Evolutionary conservation across 2,888 invertebrate species (phyloP).

Genomic region (Conistra vaccinii): DNA sequence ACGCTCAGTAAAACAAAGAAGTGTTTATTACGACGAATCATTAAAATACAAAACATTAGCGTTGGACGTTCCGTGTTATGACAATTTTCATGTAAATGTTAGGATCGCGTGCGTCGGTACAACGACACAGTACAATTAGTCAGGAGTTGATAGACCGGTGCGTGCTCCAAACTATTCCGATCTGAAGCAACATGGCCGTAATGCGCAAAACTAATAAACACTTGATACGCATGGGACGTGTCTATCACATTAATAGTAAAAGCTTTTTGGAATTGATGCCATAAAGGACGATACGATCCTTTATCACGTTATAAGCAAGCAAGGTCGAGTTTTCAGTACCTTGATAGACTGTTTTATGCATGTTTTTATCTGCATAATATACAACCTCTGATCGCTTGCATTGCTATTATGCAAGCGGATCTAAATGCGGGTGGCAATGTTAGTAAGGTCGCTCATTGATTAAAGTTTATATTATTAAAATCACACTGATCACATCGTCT

Average conservation of each 20-base stretch:
- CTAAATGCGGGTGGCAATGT: slow-evolving; percentile 50
- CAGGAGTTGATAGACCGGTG: slow-evolving; percentile 72
- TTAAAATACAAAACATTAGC: slow-evolving; percentile 65
- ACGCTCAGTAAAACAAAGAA: slow-evolving; percentile 46
- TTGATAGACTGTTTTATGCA: neutral
- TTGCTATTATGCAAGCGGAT: slow-evolving; percentile 41
- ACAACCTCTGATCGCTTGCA: slow-evolving; percentile 28
- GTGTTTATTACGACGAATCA: slow-evolving; percentile 60
- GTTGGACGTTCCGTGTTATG: slow-evolving; percentile 68
- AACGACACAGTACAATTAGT: slow-evolving; percentile 68
- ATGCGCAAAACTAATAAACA: slow-evolving; percentile 65
- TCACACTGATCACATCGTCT: neutral
- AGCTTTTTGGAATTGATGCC: slow-evolving; percentile 49
- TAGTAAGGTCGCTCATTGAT: slow-evolving; percentile 36
- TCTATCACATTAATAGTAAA: slow-evolving; percentile 40
- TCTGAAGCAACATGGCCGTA: slow-evolving; percentile 51
- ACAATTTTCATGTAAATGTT: slow-evolving; percentile 74
- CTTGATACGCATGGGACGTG: slow-evolving; percentile 46
- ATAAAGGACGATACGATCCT: slow-evolving; percentile 17
- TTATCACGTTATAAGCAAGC: slow-evolving; percentile 22
- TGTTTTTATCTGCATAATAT: slow-evolving; percentile 30
- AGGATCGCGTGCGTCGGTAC: slow-evolving; percentile 72
- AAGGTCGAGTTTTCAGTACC: slow-evolving; percentile 33
- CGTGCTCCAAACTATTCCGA: slow-evolving; percentile 72
- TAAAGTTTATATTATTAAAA: slow-evolving; percentile 6